phyloP scores from a whole-genome alignment of 2,888 invertebrate genomes.

The Melikaiella ostensackeni region DNA sequence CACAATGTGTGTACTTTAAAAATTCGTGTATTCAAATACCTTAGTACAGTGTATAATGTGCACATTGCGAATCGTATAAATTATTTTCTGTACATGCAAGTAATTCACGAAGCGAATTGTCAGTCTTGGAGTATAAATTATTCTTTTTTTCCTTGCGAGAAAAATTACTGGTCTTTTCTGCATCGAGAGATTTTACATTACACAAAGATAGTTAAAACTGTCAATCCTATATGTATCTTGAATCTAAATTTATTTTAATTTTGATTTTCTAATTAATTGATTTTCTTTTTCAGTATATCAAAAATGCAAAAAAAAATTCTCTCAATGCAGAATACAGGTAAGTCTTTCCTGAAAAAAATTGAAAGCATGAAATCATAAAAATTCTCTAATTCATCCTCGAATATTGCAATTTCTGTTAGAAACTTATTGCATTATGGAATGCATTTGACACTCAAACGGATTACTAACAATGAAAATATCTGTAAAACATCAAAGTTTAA shows the following conservation, averaged over 20 bases:
- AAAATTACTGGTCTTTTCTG: not conserved
- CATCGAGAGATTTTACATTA: not conserved
- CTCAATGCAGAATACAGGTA: not conserved
- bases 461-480: slow-evolving; percentile 1
- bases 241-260: too few relatives aligned
- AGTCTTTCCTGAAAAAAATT: not conserved
- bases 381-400: not conserved
- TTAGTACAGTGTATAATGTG: slow-evolving; percentile 13
- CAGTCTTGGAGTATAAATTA: not conserved
- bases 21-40: slow-evolving; percentile 19
- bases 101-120: slow-evolving; percentile 14
- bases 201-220: not conserved
- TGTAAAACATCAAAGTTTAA: not conserved
- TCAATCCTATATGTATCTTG: too few relatives aligned
- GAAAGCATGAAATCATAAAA: not conserved
- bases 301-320: not conserved
- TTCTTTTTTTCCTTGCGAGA: not conserved
- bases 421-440: not conserved
- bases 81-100: slow-evolving; percentile 19
- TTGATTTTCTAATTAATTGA: too few relatives aligned
- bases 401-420: not conserved
- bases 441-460: not conserved
- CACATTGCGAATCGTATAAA: slow-evolving; percentile 2
- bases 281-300: too few relatives aligned
- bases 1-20: slow-evolving; percentile 9